phyloP scores from a whole-genome alignment of 2,113 vertebrate species.

The Pogonocichla stellata region DNA sequence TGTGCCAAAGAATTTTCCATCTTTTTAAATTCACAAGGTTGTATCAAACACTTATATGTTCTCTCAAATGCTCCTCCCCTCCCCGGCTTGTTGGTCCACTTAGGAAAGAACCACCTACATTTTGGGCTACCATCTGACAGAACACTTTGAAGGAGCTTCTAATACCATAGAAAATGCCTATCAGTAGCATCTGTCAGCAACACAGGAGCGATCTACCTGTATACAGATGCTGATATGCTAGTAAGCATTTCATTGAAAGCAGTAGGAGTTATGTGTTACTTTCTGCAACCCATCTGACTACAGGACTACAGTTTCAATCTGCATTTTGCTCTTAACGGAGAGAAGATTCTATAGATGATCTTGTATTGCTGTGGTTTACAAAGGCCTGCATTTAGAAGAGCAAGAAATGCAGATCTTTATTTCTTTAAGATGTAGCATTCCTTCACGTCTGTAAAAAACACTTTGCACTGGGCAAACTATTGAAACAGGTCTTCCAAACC shows the following conservation, averaged over 20 bases:
- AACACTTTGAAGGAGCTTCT: constrained; percentile 22
- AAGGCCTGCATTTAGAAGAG: not conserved
- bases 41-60: not conserved
- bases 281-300: not conserved
- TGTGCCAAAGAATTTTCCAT: not conserved
- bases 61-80: constrained; percentile 17
- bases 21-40: not conserved
- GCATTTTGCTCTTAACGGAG: not conserved
- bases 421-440: not conserved
- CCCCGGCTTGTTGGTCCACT: constrained; percentile 8
- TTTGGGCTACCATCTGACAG: not conserved
- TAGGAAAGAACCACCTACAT: constrained; percentile 21
- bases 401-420: not conserved
- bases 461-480: not conserved
- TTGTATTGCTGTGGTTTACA: not conserved
- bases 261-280: not conserved
- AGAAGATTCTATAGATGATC: not conserved
- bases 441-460: not conserved
- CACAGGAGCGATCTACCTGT: not conserved
- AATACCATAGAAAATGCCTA: not conserved
- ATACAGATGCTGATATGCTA: not conserved
- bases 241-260: not conserved
- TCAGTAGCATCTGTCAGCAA: not conserved
- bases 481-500: not conserved
- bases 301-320: not conserved